These are phyloP conservation scores for Trematomus loennbergii DNA, from an alignment of 2,113 vertebrate species.

Conservation along the genomic window DNA sequence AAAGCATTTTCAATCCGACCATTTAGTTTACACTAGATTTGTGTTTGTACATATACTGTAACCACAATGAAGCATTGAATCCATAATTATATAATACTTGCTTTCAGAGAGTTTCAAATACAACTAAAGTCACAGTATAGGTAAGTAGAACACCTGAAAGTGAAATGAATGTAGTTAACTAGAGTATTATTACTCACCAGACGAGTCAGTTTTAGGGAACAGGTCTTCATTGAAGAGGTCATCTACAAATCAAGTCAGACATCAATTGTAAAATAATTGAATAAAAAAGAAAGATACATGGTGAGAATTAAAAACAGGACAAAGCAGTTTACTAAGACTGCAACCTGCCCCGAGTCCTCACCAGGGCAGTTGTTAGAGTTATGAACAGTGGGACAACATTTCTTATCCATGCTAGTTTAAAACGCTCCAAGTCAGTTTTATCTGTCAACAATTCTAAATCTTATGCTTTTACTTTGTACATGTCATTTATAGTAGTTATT, in stretches of 20 bases:
- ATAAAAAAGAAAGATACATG: not conserved
- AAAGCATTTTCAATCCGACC: no score
- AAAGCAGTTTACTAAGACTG: not conserved
- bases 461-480: no score
- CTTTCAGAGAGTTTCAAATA: not conserved
- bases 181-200: constrained; percentile 81
- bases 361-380: no score
- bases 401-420: no score
- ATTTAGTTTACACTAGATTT: not conserved
- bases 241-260: constrained; percentile 75
- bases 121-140: not conserved
- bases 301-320: not conserved
- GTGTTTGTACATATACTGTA: not conserved
- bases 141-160: not conserved
- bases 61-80: not conserved
- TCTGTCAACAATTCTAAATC: no score
- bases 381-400: no score
- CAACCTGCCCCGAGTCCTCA: no score
- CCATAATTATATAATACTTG: not conserved
- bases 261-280: not conserved
- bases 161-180: not conserved
- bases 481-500: no score
- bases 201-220: constrained; percentile 90
- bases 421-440: no score
- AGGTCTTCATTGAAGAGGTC: constrained; percentile 94